Base-by-base conservation (phyloP, 92 coral and sea anemone genomes). In the Pocillopora grandis region DNA sequence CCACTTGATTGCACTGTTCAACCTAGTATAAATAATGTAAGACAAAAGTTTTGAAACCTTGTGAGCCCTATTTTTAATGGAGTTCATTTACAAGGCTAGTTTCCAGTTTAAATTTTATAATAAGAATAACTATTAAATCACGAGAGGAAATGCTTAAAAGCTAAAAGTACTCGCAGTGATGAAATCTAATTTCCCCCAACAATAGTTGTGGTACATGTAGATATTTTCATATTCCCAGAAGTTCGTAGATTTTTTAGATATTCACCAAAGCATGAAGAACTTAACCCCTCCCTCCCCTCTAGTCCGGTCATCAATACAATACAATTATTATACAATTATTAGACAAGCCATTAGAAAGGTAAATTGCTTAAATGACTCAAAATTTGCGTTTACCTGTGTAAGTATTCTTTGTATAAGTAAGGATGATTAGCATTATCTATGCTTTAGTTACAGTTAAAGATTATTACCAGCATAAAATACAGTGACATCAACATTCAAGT, bases 171-270 rank as follows among this genome's bases (percentile, higher is more conserved):
- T 2, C 33, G n/a, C 2, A 5, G 31, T 64, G 64, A 66, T 65
- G 67, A 20, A 72, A 72, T 72, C 49, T 42, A 42, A 42, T 84
- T 84, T 31, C 87, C 73, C 31, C 75, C 76, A 75, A 75, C 76
- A 56, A 64, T 64, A 67, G 81, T 13, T 72, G 56, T 82, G 86
- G 63, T 60, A 72, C 70, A 82, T 82, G 42, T 76, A 77, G 75
- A 58, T 78, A 66, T 59, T 76, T 76, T 76, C 66, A 76, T 76
- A 76, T 58, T 76, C 66, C 79, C 8, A 42, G 52, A 12, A 31
- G 52, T 35, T 71, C 75, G 48, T 71, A 71, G 56, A 48, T 71
- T 71, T 71, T 71, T 31, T 19, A 31, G 13, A 71, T 71, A 71
- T 71, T 71, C 75, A 16, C 75, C 75, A 71, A 71, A 33, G 57